Evolutionary conservation across 2,797 vertebrate species (phyloP).

Genomic region (Sebastes miniatus): DNA sequence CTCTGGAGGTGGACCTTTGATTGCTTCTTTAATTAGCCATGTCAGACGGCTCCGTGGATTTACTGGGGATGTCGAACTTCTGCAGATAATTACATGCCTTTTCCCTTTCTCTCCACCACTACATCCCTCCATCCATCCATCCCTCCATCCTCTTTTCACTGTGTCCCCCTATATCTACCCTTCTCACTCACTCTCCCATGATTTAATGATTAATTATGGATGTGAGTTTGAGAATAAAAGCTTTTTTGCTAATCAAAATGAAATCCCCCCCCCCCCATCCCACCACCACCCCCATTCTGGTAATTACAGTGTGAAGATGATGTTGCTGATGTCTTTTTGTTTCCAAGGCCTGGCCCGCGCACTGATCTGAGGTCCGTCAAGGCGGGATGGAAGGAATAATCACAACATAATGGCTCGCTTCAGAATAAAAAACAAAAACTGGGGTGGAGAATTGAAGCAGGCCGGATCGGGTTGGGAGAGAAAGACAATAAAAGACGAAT

Average conservation of each 20-base stretch:
- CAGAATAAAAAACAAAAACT: conserved; percentile 23
- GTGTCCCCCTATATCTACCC: conserved; percentile 48
- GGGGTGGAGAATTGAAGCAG: conserved; percentile 32
- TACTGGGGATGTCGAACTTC: conserved; percentile 94
- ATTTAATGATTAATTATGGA: conserved; percentile 99
- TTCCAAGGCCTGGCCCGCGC: conserved; percentile 53
- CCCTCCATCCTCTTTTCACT: conserved; percentile 52
- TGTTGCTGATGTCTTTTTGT: conserved; percentile 75
- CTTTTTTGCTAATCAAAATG: conserved; percentile 91
- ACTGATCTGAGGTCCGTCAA: conserved; percentile 66
- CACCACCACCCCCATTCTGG: conserved; percentile 53
- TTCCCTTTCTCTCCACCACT: conserved; percentile 66
- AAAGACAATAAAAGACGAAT: conserved; percentile 51
- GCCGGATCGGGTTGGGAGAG: conserved; percentile 14
- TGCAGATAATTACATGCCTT: conserved; percentile 95
- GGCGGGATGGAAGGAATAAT: conserved; percentile 61
- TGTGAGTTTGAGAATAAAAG: conserved; percentile 96
- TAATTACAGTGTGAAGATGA: conserved; percentile 86
- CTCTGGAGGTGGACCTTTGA: conserved; percentile 92
- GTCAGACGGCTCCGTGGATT: conserved; percentile 92
- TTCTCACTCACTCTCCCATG: conserved; percentile 83
- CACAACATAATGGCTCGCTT: conserved; percentile 45
- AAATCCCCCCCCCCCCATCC: conserved; percentile 44
- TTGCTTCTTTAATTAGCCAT: conserved; percentile 97
- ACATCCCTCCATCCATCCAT: conserved; percentile 35